Conservation (phyloP, 2,797 vertebrate genomes). For the Poecilia wingei region DNA sequence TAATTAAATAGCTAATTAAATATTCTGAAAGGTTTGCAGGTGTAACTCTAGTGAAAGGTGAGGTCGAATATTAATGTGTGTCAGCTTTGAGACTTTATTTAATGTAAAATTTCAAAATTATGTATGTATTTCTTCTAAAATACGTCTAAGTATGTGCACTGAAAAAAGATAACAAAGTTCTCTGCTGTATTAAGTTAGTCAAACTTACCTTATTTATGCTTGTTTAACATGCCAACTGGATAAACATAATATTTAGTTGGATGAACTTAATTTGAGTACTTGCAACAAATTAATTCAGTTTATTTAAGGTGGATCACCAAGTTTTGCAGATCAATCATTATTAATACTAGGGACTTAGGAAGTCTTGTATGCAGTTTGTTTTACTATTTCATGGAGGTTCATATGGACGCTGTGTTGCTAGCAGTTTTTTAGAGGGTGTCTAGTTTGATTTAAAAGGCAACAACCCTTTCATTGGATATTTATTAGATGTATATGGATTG, state of each 20-base stretch:
- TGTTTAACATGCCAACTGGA: too few species aligned
- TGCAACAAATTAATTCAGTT: too few species aligned
- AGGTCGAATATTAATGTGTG: not conserved
- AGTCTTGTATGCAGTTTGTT: not conserved
- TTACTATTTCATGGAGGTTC: not conserved
- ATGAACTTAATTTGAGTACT: too few species aligned
- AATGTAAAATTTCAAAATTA: not conserved
- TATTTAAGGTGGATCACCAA: not conserved
- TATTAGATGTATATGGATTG: slow-evolving; percentile 10
- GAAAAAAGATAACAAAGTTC: too few species aligned
- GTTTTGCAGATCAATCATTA: not conserved
- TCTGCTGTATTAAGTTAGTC: too few species aligned
- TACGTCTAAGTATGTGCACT: not conserved
- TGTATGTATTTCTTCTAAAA: too few species aligned
- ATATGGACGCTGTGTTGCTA: not conserved
- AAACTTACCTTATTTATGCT: too few species aligned
- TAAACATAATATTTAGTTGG: too few species aligned
- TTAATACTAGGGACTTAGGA: not conserved
- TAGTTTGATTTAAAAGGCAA: slow-evolving; percentile 5
- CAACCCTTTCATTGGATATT: slow-evolving; percentile 21
- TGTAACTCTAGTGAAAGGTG: not conserved
- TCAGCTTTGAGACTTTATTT: not conserved
- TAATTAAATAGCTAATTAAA: not conserved
- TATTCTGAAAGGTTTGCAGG: not conserved
- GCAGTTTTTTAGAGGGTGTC: slow-evolving; percentile 1